phyloP scores from a whole-genome alignment of 2,888 invertebrate genomes.

The Rhabditoides inermis region DNA sequence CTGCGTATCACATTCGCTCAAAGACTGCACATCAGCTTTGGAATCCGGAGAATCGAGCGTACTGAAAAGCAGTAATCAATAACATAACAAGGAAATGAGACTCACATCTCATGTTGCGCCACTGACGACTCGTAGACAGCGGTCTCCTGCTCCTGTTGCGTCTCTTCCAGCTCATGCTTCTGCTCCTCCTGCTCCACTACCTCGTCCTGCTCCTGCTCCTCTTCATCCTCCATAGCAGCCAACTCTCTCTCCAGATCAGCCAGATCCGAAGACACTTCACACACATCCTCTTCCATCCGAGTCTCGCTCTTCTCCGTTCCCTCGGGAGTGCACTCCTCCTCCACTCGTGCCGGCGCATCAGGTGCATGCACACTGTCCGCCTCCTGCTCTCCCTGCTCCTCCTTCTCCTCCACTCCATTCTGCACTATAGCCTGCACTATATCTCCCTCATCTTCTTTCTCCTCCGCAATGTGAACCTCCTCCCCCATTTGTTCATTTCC shows the following conservation, averaged over 20 bases:
- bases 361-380: neutral
- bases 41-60: no score
- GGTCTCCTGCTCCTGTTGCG: conserved; percentile 3
- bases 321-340: neutral
- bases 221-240: conserved; percentile 1
- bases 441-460: no score
- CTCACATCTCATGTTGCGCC: conserved; percentile 9
- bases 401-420: neutral
- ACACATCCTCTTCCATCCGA: neutral
- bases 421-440: no score
- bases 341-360: neutral
- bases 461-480: neutral
- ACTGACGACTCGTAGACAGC: no score
- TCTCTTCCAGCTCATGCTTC: neutral
- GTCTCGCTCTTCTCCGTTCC: no score
- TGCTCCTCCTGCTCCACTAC: neutral
- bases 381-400: neutral
- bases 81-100: neutral
- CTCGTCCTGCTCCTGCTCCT: neutral
- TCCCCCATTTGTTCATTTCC: neutral
- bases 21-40: no score
- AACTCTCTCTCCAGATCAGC: neutral
- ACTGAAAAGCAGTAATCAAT: conserved; percentile 8
- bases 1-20: no score
- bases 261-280: neutral